phyloP scores from a whole-genome alignment of 2,113 vertebrate genomes.

The Gallinago jamesoni region DNA sequence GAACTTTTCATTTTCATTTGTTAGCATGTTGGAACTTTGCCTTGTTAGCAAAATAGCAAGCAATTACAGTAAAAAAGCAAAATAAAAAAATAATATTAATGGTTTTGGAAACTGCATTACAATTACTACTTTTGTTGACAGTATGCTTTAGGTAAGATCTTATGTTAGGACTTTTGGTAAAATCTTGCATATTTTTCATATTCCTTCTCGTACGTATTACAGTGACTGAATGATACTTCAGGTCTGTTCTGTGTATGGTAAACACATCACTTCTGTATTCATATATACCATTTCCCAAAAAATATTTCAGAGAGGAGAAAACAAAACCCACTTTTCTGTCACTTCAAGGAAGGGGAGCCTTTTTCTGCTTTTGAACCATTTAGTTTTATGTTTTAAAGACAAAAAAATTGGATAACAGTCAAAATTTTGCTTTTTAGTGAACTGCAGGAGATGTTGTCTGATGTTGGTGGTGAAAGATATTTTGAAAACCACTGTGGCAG shows the following conservation, averaged over 20 bases:
- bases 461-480: slow-evolving; percentile 24
- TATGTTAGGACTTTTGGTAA: not conserved
- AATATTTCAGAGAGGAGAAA: not conserved
- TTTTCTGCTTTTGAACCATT: not conserved
- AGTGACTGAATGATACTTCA: not conserved
- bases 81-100: not conserved
- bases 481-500: slow-evolving; percentile 43
- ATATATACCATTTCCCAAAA: not conserved
- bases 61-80: not conserved
- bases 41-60: not conserved
- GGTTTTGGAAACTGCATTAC: not conserved
- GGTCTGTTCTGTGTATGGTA: not conserved
- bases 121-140: not conserved
- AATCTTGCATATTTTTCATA: not conserved
- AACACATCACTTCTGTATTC: not conserved
- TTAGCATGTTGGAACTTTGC: no score
- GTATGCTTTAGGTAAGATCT: not conserved
- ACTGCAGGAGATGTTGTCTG: slow-evolving; percentile 33
- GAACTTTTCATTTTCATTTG: not conserved
- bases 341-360: not conserved
- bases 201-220: not conserved
- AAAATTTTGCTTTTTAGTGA: slow-evolving; percentile 20
- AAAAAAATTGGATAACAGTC: slow-evolving; percentile 23
- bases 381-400: slow-evolving; percentile 1
- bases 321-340: fast-evolving